These are phyloP conservation scores for Patella depressa DNA, from an alignment of 2,888 invertebrate genomes.

Conservation along the genomic window DNA sequence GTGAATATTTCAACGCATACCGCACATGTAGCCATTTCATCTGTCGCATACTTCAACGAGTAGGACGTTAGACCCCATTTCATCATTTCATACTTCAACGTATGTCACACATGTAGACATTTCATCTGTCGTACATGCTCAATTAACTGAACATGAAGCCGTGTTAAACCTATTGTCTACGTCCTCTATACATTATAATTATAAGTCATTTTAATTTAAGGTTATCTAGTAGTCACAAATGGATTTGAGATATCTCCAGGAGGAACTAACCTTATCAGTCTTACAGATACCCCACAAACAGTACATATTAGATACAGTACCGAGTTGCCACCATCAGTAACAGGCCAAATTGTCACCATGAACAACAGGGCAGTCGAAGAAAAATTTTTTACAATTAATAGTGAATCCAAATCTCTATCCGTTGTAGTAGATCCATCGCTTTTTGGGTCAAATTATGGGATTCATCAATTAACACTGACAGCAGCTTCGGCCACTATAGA, in stretches of 20 bases:
- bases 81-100: no score
- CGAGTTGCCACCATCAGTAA: neutral
- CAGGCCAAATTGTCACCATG: neutral
- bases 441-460: neutral
- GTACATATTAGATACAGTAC: neutral
- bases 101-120: no score
- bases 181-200: no score
- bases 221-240: neutral
- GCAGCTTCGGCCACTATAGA: neutral
- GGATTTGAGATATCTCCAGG: slow-evolving; percentile 3
- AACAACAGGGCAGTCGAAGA: neutral
- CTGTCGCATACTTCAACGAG: no score
- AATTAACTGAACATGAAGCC: no score
- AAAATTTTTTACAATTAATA: neutral
- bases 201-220: no score
- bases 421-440: neutral
- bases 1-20: no score
- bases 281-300: neutral
- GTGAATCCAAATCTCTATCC: neutral
- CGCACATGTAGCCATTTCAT: no score
- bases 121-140: no score
- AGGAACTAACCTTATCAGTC: neutral
- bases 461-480: slow-evolving; percentile 10
- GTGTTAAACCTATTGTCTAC: no score
- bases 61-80: no score